Base-by-base conservation (phyloP, 2,797 vertebrate genomes). In the Antrozous pallidus region DNA sequence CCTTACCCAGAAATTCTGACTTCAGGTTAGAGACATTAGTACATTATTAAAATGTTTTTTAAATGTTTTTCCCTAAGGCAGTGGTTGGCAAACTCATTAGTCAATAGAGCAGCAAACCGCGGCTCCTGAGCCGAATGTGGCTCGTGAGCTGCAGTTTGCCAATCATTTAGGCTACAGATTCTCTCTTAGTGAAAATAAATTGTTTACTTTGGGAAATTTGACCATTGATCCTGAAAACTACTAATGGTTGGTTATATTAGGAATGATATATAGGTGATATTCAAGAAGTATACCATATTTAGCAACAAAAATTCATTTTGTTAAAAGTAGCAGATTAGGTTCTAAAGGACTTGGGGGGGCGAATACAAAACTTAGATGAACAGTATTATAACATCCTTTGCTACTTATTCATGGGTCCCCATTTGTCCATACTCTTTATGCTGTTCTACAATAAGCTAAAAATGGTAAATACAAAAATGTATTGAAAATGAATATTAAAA, bases 301-400 rank as follows among this genome's bases (percentile, higher is more conserved):
- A 90, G 42, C n/a, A 87, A 38, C 9, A 88, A 87, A n/a, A 78
- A 36, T 73, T 81, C 69, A 54, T 84, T 82, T 89, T 91, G 56
- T 11, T 51, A 77, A 80, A 87, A 90, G 17, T 74, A 78, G 26
- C 16, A 70, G n/a, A 90, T 54, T 88, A 88, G 17, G 16, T 80
- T 75, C n/a, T 42, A 40, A 89, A 1, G n/a, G 26, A 83, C 28
- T n/a, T 74, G 6, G 54, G 36, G 36, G 16, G 45, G 20, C 20
- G 14, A 81, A 73, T 82, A 36, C 8, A 45, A 65, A 96, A 67
- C 61, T 12, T 26, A 58, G 33, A 91, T 75, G 22, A n/a, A 45
- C 8, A 40, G 1, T 2, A 74, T 47, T 78, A 2, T 36, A 95
- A 75, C 13, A 31, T 65, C 49, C 3, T 26, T 87, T 94, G 28